Evolutionary conservation across 2,888 invertebrate species (phyloP), one percentile per base, ranked within the genome.

Genomic region (Scaeva pyrastri): DNA sequence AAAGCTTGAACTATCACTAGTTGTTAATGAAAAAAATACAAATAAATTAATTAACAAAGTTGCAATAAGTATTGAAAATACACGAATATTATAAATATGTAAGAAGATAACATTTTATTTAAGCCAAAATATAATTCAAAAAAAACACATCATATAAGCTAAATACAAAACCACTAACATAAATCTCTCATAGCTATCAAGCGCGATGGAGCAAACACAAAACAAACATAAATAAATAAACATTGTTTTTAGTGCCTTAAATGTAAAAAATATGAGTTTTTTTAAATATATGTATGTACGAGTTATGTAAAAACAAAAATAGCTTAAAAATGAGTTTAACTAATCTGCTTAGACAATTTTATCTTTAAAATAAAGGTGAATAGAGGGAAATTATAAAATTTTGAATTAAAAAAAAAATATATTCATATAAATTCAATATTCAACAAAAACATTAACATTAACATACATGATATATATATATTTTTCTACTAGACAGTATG

Each of bases 231-330:
- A 39, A 39, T 39, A 75, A n/a, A 60, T 45, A 48, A 50, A 76
- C 36, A 52, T 68, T 68, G n/a, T 70, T 76, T 80, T 73, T 73
- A 85, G 85, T 85, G 85, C 85, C 85, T 85, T 85, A 85, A 75
- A 31, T 31, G 31, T 31, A 31, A 39, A 43, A 68, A 80, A 50
- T 48, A 41, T 58, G 50, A 78, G 50, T 68, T 68, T 19, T 14
- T 23, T 43, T 36, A 76, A 36, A 19, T 19, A 10, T 39, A 39
- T 0, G 12, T 52, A 36, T 48, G 8, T 48, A 68, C 50, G 68
- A 77, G 26, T 43, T 14, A 31, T 19, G 48, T 21, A n/a, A 70
- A 6, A 58, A 31, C 48, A 55, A 56, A 26, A 52, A 7, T 39
- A 48, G 71, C 71, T 83, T 72, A 23, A n/a, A 50, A 10, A 36